Conservation (phyloP, 2,113 vertebrate species). For the Colistium nudipinnis region DNA sequence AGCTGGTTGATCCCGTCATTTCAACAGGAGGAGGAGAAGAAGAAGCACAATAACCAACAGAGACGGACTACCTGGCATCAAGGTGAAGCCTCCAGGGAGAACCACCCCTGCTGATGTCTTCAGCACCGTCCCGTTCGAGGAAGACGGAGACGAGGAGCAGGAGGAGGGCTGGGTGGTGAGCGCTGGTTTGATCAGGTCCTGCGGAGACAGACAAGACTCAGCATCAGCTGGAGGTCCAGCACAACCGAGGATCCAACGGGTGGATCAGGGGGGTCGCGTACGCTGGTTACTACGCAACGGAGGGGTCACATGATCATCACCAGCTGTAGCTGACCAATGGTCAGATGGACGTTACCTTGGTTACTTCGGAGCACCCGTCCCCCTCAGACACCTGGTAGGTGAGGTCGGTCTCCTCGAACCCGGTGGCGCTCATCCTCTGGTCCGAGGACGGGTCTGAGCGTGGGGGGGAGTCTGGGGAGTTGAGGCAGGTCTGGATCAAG, state of each 20-base stretch:
- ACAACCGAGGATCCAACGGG: no score
- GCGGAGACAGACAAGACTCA: constrained; percentile 21
- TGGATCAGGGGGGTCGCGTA: no score
- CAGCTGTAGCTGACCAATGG: neutral
- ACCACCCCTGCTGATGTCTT: constrained; percentile 90
- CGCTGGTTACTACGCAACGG: no score
- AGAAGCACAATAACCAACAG: no score
- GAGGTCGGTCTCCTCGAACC: constrained; percentile 97
- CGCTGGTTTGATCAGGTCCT: constrained; percentile 91
- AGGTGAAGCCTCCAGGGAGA: constrained; percentile 90
- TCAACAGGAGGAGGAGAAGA: no score
- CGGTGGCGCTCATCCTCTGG: constrained; percentile 97
- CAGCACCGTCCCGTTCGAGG: constrained; percentile 91
- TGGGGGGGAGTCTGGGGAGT: constrained; percentile 95
- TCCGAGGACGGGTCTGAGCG: constrained; percentile 93
- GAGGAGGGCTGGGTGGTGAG: constrained; percentile 86
- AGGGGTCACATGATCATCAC: neutral
- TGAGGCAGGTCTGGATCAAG: constrained; percentile 96
- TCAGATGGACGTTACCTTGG: constrained; percentile 86
- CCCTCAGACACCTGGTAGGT: constrained; percentile 95
- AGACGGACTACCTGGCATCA: constrained; percentile 95
- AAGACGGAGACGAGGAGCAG: no score
- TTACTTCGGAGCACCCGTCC: constrained; percentile 87
- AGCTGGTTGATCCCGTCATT: no score
- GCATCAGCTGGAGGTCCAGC: no score